These are phyloP conservation scores for Calameuta pallipes DNA, from an alignment of 2,888 invertebrate genomes.

Conservation along the genomic window DNA sequence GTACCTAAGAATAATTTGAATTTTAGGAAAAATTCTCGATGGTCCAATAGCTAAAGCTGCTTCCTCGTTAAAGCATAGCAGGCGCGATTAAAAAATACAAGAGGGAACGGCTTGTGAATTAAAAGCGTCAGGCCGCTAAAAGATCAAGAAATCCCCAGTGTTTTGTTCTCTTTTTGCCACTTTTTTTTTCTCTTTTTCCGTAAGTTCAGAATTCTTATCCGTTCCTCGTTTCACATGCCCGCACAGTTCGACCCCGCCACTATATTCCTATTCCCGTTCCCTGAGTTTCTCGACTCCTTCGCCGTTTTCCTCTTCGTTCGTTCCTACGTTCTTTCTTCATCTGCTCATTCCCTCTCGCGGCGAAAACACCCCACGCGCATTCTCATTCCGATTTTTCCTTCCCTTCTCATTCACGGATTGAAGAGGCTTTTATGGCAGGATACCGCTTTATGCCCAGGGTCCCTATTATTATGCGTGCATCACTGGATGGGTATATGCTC, in stretches of 20 bases:
- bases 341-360: conserved; percentile 13
- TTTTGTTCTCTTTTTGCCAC: conserved; percentile 32
- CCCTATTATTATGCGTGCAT: conserved; percentile 60
- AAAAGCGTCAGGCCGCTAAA: conserved; percentile 52
- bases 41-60: background rate
- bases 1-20: background rate
- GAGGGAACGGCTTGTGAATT: conserved; percentile 42
- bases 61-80: background rate
- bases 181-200: conserved; percentile 33
- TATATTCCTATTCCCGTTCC: conserved; percentile 15
- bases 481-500: conserved; percentile 34
- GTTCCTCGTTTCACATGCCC: conserved; percentile 19
- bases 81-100: conserved; percentile 50
- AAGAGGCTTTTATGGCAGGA: conserved; percentile 58
- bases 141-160: conserved; percentile 52
- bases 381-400: conserved; percentile 55
- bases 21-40: background rate
- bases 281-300: conserved; percentile 7
- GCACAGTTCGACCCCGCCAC: conserved; percentile 9
- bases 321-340: conserved; percentile 18
- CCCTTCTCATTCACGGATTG: conserved; percentile 51
- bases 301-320: conserved; percentile 10
- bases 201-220: background rate
- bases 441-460: conserved; percentile 55
- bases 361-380: conserved; percentile 33